These are phyloP conservation scores for Meloe dianella DNA, from an alignment of 2,888 invertebrate genomes.

Conservation along the genomic window DNA sequence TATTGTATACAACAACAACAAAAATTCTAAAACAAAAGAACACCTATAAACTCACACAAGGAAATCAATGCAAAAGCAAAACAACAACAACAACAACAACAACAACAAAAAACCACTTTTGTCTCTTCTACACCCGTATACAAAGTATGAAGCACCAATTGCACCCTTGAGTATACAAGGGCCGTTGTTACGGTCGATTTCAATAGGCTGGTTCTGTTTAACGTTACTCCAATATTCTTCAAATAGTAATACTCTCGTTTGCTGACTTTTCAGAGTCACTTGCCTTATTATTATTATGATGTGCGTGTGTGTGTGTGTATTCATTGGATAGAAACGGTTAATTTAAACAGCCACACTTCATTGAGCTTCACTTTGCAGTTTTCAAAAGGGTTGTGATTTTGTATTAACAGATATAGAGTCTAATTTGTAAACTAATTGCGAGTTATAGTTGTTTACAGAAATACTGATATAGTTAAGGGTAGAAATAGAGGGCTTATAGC, in stretches of 20 bases:
- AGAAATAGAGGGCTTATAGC: too few relatives aligned
- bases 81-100: conserved; percentile 16
- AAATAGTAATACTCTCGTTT: conserved; percentile 23
- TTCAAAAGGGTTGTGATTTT: neutral
- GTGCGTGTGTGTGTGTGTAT: neutral
- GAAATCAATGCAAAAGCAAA: conserved; percentile 11
- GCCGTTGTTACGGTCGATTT: conserved; percentile 27
- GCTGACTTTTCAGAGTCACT: conserved; percentile 25
- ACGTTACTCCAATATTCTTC: conserved; percentile 9
- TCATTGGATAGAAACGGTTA: conserved; percentile 25
- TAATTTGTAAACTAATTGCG: neutral
- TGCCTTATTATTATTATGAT: conserved; percentile 16
- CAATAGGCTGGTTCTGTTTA: conserved; percentile 20
- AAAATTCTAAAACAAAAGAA: conserved; percentile 2
- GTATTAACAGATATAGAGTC: neutral
- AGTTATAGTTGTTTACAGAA: neutral
- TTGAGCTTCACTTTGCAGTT: neutral
- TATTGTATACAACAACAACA: conserved; percentile 18
- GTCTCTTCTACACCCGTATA: neutral
- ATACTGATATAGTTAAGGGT: too few relatives aligned
- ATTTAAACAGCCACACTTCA: conserved; percentile 22
- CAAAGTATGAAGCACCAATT: conserved; percentile 32
- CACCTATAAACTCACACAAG: conserved; percentile 8
- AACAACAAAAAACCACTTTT: neutral
- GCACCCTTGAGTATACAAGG: conserved; percentile 31